phyloP scores from a whole-genome alignment of 1,140 invertebrate genomes.

The Hesperophylax magnus region DNA sequence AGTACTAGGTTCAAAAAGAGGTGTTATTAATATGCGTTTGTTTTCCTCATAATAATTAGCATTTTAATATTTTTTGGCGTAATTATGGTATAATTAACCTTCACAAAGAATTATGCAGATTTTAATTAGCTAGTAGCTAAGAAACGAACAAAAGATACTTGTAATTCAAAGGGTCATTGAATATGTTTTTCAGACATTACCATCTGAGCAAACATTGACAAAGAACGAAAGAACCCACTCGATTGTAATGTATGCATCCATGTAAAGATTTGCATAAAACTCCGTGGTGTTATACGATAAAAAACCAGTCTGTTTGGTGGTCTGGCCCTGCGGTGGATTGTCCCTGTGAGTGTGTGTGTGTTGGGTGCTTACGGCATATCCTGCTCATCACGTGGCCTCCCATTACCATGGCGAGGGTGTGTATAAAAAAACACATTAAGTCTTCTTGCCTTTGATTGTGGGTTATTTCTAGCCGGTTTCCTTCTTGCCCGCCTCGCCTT shows the following conservation, averaged over 20 bases:
- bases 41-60: too few species aligned
- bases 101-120: too few species aligned
- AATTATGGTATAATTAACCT: background rate
- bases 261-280: slow-evolving; percentile 27
- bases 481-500: slow-evolving; percentile 40
- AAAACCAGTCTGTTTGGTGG: slow-evolving; percentile 13
- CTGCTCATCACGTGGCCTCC: slow-evolving; percentile 27
- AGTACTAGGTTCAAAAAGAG: too few species aligned
- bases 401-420: slow-evolving; percentile 5
- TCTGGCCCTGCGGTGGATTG: background rate
- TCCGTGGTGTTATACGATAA: background rate
- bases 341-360: background rate
- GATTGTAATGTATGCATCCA: slow-evolving; percentile 21
- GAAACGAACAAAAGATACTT: too few species aligned
- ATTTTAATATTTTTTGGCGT: too few species aligned
- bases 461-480: slow-evolving; percentile 52
- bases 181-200: too few species aligned
- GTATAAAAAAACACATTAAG: slow-evolving; percentile 56
- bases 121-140: too few species aligned
- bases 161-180: too few species aligned
- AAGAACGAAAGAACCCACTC: background rate
- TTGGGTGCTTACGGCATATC: slow-evolving; percentile 7
- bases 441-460: slow-evolving; percentile 56
- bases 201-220: too few species aligned
- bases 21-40: too few species aligned